Base-by-base conservation (phyloP, 2,888 invertebrate species). In the Drosophila percnosoma region DNA sequence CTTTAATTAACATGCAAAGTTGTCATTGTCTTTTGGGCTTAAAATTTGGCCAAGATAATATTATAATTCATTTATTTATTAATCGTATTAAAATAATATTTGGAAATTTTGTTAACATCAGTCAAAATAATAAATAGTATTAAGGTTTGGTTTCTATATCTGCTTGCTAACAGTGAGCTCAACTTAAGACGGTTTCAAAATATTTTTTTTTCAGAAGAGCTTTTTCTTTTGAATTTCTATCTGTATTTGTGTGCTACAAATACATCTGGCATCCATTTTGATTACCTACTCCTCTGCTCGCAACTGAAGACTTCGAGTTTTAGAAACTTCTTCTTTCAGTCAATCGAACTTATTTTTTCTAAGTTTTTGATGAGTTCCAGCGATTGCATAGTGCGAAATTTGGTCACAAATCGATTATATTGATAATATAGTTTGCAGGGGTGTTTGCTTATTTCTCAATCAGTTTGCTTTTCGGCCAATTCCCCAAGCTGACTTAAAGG, bases 401-500 rank as follows among this genome's bases (percentile, higher is more conserved):
- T 45, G 45, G 38, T 53, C 65, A 13, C 49, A 63, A 66, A 61
- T 67, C 68, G 51, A 66, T 67, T 64, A 60, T 59, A 68, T 59
- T 65, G 73, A 77, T 64, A 65, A 80, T 67, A 73, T 65, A 34
- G 21, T n/a, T 55, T 18, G 31, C 3, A 51, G 54, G 38, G 34
- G 21, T 40, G 13, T 55, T 68, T 54, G 54, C 48, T 29, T 45
- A 55, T 59, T 31, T 63, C 29, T 45, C 10, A 13, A 18, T 2
- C n/a, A 3, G n/a, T 55, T 38, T 58, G 29, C 15, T 21, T 34
- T 42, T 36, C 45, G 48, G 18, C 31, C 18, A 48, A 75, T 49
- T 83, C 79, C 82, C 82, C 38, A 42, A 65, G 72, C 77, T 72
- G 61, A 55, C 38, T 24, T 40, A 15, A 34, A 6, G 24, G 11